Base-by-base conservation (phyloP, 2,797 vertebrate species). In the Microcaecilia unicolor region DNA sequence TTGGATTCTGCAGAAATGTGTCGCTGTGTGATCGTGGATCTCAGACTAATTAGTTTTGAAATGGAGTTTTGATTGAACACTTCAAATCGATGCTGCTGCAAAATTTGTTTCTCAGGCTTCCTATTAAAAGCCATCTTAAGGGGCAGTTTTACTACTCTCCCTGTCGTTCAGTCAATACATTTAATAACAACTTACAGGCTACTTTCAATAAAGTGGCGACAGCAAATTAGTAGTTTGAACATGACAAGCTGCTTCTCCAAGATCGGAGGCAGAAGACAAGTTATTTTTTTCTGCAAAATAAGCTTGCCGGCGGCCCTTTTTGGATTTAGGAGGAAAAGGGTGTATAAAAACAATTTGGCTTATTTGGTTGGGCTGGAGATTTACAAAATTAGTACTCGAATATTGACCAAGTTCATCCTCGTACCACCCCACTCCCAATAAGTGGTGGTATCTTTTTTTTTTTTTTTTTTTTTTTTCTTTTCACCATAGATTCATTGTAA, bases 41-140 rank as follows among this genome's bases (percentile, higher is more conserved):
- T 92, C 89, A 88, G 92, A 93, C 93, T 97, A 96, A 98, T 97
- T 97, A 94, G 88, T 96, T 98, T 92, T 91, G 90, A 95, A 95
- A 96, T 95, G 87, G 91, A 90, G 90, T 96, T 97, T 94, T 96
- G 92, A 97, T 94, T 92, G 92, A 94, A 93, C 83, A 87, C 83
- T 91, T 89, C 87, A 89, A 97, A 95, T 94, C 84, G 91, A 93
- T 92, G 90, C 88, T 78, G 86, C 87, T 85, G 89, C 91, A 86
- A 93, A 90, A 93, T 93, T 91, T 93, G 91, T 90, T 93, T 90
- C 89, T 86, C 81, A 66, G 77, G 72, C 81, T 86, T 90, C 87
- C 86, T 84, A 86, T 87, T 88, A 88, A 89, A 86, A 87, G 85
- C 81, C 84, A 79, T 88, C 87, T 89, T 84, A 88, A 84, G 81